Conservation (phyloP, 2,113 vertebrate species). For the Uropsilus gracilis region DNA sequence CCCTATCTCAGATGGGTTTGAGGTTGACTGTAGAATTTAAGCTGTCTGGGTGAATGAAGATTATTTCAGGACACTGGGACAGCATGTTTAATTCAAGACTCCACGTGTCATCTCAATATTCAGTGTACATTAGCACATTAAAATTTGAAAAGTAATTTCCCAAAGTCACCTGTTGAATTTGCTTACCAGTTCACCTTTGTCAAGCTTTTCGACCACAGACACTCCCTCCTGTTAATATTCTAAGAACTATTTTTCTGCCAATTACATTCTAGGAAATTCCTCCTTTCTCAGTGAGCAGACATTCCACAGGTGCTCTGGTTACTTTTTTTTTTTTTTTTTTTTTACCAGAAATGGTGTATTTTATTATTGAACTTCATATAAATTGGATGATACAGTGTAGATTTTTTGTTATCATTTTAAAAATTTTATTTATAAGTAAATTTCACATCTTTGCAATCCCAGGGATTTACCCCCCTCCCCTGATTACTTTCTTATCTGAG, state of each 20-base stretch:
- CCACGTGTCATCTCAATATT: neutral
- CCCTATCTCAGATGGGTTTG: neutral
- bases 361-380: too few species aligned
- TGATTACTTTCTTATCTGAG: neutral
- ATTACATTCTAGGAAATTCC: neutral
- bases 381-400: too few species aligned
- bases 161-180: neutral
- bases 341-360: too few species aligned
- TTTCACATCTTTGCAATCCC: too few species aligned
- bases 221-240: neutral
- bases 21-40: neutral
- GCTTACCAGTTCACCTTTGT: neutral
- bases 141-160: neutral
- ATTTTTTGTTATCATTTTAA: too few species aligned
- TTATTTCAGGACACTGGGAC: neutral
- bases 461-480: too few species aligned
- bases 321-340: too few species aligned
- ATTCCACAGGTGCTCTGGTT: neutral
- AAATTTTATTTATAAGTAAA: too few species aligned
- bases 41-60: neutral
- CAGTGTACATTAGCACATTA: too few species aligned
- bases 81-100: neutral
- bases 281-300: neutral
- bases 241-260: neutral
- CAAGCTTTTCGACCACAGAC: neutral